These are phyloP conservation scores for Drosophila rellima DNA, from an alignment of 2,888 invertebrate genomes.

Conservation along the genomic window DNA sequence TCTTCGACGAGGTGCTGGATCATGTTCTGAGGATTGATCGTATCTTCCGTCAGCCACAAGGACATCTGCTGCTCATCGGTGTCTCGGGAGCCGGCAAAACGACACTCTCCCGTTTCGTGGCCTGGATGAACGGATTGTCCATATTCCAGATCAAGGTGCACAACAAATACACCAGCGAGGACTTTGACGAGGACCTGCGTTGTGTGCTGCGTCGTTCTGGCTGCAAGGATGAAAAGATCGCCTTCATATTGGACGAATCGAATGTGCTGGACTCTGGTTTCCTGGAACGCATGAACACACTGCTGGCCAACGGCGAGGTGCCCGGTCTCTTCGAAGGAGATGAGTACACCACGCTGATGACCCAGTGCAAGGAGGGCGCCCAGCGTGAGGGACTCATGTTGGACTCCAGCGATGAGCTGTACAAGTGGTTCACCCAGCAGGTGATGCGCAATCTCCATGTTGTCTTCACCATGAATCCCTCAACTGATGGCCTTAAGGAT, in stretches of 20 bases:
- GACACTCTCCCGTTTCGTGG: conserved; percentile 99
- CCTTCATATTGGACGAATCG: conserved; percentile 99
- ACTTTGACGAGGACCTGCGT: conserved; percentile 99
- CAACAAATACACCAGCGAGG: conserved; percentile 99
- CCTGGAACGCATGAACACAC: conserved; percentile 99
- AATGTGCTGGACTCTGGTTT: conserved; percentile 99
- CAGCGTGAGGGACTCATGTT: conserved; percentile 99
- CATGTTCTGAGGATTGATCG: conserved; percentile 99
- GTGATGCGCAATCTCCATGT: conserved; percentile 99
- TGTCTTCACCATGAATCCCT: conserved; percentile 99
- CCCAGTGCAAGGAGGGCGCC: conserved; percentile 99
- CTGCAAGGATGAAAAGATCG: conserved; percentile 98
- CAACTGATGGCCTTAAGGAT: conserved; percentile 98
- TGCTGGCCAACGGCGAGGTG: conserved; percentile 99
- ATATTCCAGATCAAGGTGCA: conserved; percentile 99
- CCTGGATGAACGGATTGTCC: conserved; percentile 99
- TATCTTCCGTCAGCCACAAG: conserved; percentile 99
- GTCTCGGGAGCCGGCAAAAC: conserved; percentile 99
- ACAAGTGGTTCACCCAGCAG: conserved; percentile 99
- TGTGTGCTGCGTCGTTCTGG: conserved; percentile 94
- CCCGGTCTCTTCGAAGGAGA: conserved; percentile 98
- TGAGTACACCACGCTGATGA: conserved; percentile 99
- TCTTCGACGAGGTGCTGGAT: conserved; percentile 99
- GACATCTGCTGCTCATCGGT: conserved; percentile 98
- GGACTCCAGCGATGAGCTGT: conserved; percentile 98